Percentiles rank a stretch among this genome's conserved stretches.
These are phyloP conservation scores for Epicauta chinensis DNA, from an alignment of 1,140 invertebrate genomes.

Conservation along the genomic window DNA sequence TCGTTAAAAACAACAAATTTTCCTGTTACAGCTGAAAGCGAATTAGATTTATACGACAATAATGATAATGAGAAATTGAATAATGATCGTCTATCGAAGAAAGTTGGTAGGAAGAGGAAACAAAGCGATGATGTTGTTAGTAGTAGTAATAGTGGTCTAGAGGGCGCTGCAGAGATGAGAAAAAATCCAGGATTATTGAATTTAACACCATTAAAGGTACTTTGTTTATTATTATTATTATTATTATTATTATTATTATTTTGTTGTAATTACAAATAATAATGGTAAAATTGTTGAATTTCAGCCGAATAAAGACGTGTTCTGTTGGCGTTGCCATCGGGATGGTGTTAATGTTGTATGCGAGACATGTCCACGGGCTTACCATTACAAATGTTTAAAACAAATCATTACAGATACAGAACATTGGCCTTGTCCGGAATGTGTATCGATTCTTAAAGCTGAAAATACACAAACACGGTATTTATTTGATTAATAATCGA, in stretches of 20 bases:
- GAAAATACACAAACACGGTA: slow-evolving; percentile 62
- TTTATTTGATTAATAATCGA: not conserved
- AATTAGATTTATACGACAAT: slow-evolving; percentile 20
- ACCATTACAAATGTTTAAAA: slow-evolving; percentile 71
- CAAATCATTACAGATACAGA: slow-evolving; percentile 48
- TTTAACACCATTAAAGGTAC: not conserved
- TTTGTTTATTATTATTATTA: not conserved
- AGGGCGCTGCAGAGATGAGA: slow-evolving; percentile 9
- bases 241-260: too few species aligned
- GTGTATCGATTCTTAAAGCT: slow-evolving; percentile 68
- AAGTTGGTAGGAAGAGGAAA: slow-evolving; percentile 18
- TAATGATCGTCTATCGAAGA: slow-evolving; percentile 2
- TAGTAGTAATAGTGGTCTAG: slow-evolving; percentile 11
- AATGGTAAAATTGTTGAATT: too few species aligned
- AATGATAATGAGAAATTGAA: slow-evolving; percentile 11
- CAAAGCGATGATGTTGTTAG: slow-evolving; percentile 9
- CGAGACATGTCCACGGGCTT: slow-evolving; percentile 78
- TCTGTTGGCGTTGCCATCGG: slow-evolving; percentile 84
- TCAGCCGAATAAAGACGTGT: slow-evolving; percentile 57
- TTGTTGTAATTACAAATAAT: too few species aligned
- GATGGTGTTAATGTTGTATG: slow-evolving; percentile 61
- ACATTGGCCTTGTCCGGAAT: slow-evolving; percentile 85
- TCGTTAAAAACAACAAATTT: slow-evolving; percentile 18
- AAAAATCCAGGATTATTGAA: slow-evolving; percentile 8
- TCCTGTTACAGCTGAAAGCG: slow-evolving; percentile 33